Percentiles rank a stretch among this genome's conserved stretches.
Conservation (phyloP, 2,888 invertebrate species). For the Brassicogethes aeneus region DNA sequence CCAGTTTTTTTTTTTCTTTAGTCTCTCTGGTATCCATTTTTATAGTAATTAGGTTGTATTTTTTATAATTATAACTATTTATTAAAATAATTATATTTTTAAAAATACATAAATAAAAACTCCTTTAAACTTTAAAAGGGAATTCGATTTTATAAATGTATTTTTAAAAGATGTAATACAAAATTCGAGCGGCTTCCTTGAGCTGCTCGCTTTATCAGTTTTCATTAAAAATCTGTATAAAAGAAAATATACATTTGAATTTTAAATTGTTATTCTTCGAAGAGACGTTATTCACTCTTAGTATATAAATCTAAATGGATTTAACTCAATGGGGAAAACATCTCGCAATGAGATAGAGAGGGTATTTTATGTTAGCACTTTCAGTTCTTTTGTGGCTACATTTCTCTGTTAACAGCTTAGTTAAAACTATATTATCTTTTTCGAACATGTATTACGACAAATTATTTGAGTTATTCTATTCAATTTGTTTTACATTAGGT, state of each 20-base stretch:
- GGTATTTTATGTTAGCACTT: conserved; percentile 1
- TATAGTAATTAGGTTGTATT: too few relatives aligned
- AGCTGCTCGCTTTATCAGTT: background rate
- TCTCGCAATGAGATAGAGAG: conserved; percentile 1
- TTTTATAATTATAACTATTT: too few relatives aligned
- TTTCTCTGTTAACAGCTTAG: background rate
- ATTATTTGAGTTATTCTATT: too few relatives aligned
- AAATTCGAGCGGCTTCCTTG: background rate
- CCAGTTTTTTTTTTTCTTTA: too few relatives aligned
- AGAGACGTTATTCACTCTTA: background rate
- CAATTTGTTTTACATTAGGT: too few relatives aligned
- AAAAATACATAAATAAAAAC: too few relatives aligned
- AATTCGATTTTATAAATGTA: background rate
- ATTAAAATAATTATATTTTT: too few relatives aligned
- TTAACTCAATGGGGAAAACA: conserved; percentile 1
- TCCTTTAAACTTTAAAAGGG: too few relatives aligned
- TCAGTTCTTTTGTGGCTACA: background rate
- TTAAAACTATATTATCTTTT: background rate
- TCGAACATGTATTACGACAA: too few relatives aligned
- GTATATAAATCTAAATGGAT: background rate
- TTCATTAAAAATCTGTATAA: background rate
- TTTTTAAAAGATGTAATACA: background rate
- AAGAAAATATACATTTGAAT: background rate
- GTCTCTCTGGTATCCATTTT: too few relatives aligned
- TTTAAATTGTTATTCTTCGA: background rate